Evolutionary conservation across 2,113 vertebrate genomes (phyloP).

Genomic region (Anhinga rufa): DNA sequence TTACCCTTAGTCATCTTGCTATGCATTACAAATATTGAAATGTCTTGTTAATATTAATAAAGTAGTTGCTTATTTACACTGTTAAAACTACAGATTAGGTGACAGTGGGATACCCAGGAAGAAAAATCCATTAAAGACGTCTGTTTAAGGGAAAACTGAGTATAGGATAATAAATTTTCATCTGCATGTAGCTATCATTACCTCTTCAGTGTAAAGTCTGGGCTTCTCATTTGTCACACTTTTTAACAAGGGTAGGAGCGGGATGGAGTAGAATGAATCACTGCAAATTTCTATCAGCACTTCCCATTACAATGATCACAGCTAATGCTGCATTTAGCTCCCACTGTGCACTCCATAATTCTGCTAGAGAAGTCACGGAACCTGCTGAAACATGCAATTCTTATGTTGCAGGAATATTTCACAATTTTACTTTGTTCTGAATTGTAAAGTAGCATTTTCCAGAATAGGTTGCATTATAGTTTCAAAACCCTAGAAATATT

Average conservation of each 20-base stretch:
- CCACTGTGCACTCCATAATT: not conserved
- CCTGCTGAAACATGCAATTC: not conserved
- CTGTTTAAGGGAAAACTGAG: not conserved
- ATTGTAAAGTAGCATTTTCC: not conserved
- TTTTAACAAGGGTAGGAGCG: not conserved
- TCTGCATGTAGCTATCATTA: not conserved
- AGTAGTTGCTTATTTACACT: not conserved
- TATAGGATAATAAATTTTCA: not conserved
- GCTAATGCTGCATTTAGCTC: not conserved
- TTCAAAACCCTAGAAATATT: not conserved
- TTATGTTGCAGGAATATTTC: not conserved
- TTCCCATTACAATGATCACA: not conserved
- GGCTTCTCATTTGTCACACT: not conserved
- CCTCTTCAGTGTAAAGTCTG: not conserved
- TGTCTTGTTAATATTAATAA: not conserved
- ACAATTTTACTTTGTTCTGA: not conserved
- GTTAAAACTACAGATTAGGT: not conserved
- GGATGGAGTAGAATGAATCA: not conserved
- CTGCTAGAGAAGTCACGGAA: not conserved
- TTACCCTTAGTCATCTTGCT: not conserved
- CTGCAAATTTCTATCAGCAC: not conserved
- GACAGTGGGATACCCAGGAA: not conserved
- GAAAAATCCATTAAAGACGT: not conserved
- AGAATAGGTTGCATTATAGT: not conserved
- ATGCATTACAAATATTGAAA: not conserved